Conservation (phyloP, 2,888 invertebrate genomes). For the Chrysolina americana region DNA sequence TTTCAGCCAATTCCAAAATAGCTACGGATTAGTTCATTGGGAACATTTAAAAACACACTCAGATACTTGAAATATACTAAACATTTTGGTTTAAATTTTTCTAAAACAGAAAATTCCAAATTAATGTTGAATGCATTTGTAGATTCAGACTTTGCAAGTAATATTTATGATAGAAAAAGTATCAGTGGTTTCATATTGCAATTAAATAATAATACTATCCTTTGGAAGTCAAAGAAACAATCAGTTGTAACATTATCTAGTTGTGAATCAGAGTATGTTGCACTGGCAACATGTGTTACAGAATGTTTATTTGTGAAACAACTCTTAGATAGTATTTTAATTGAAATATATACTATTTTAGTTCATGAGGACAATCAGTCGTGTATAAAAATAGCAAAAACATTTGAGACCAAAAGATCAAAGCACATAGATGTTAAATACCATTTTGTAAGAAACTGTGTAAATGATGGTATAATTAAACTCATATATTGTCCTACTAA, state of each 20-base stretch:
- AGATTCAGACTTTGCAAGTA: conserved; percentile 30
- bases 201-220: conserved; percentile 12
- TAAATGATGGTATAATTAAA: background rate
- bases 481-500: conserved; percentile 14
- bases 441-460: conserved; percentile 21
- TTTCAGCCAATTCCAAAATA: conserved; percentile 51
- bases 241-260: conserved; percentile 17
- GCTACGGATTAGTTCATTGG: conserved; percentile 39
- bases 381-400: conserved; percentile 13
- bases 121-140: conserved; percentile 29
- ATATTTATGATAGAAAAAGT: conserved; percentile 27
- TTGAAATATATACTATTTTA: background rate
- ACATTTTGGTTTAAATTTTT: conserved; percentile 43
- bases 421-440: conserved; percentile 22
- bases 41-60: conserved; percentile 39
- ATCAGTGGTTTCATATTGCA: conserved; percentile 14
- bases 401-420: conserved; percentile 24
- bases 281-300: conserved; percentile 12
- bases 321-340: background rate
- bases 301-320: conserved; percentile 21
- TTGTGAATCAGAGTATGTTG: conserved; percentile 21
- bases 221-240: conserved; percentile 9
- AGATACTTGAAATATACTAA: conserved; percentile 36
- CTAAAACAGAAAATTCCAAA: conserved; percentile 27
- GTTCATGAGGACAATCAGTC: conserved; percentile 21